Evolutionary conservation across 2,888 invertebrate genomes (phyloP).

Genomic region (Tolmerus cingulatus): DNA sequence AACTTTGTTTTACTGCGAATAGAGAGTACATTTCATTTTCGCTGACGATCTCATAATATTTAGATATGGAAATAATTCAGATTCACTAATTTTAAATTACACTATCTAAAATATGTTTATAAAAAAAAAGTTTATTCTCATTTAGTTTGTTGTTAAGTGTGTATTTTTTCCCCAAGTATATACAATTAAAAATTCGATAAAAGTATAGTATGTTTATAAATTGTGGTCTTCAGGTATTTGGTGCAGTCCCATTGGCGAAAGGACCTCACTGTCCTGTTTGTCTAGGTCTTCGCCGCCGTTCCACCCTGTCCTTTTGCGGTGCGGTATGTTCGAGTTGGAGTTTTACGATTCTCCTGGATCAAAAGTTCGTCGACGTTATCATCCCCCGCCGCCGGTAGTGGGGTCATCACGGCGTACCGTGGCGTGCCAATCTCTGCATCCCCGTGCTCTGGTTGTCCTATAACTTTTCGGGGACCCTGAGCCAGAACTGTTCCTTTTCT

Average conservation of each 20-base stretch:
- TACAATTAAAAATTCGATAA: too few relatives aligned
- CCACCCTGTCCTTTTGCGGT: neutral
- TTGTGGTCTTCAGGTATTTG: neutral
- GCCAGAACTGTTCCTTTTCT: too few relatives aligned
- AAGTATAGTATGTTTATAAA: too few relatives aligned
- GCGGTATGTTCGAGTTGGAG: neutral
- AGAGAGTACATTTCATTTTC: too few relatives aligned
- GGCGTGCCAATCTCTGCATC: neutral
- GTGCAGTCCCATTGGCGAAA: neutral
- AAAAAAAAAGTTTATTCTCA: too few relatives aligned
- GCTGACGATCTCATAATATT: too few relatives aligned
- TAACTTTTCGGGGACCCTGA: neutral
- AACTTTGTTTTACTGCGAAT: too few relatives aligned
- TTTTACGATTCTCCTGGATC: constrained; percentile 3
- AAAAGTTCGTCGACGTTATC: neutral
- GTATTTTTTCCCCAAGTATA: too few relatives aligned
- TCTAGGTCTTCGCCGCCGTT: neutral
- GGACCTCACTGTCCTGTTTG: neutral
- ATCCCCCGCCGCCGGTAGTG: neutral
- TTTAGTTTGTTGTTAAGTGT: too few relatives aligned
- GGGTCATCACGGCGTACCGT: neutral
- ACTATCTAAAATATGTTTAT: too few relatives aligned
- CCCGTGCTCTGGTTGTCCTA: neutral
- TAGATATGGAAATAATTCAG: too few relatives aligned
- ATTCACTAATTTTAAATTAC: too few relatives aligned